Evolutionary conservation across 1,140 invertebrate species (phyloP).

Genomic region (Plutomurus gul): DNA sequence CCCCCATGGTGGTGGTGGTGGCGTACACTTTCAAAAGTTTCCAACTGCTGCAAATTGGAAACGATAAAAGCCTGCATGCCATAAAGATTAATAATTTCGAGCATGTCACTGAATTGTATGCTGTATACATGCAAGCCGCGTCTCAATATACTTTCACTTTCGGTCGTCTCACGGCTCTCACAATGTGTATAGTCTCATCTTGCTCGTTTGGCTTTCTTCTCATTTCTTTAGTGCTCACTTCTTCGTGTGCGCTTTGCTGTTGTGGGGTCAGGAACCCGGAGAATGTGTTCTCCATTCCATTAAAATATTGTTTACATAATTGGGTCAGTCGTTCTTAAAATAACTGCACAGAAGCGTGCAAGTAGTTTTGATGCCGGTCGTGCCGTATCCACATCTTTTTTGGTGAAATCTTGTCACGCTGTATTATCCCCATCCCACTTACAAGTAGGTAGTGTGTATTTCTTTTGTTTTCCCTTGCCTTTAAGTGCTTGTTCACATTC

Average conservation of each 20-base stretch:
- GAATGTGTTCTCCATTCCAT: background rate
- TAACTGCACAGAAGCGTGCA: background rate
- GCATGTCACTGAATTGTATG: too few relatives aligned
- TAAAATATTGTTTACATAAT: background rate
- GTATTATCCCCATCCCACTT: too few relatives aligned
- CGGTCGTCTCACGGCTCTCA: too few relatives aligned
- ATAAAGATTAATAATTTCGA: conserved; percentile 22
- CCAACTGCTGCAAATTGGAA: background rate
- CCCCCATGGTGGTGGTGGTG: too few relatives aligned
- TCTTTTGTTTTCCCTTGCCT: too few relatives aligned
- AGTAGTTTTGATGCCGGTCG: background rate
- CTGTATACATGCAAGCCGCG: too few relatives aligned
- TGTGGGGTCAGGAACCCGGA: background rate
- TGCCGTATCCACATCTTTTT: background rate
- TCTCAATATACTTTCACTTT: too few relatives aligned
- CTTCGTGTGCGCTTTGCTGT: background rate
- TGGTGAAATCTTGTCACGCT: too few relatives aligned
- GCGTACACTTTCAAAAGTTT: too few relatives aligned
- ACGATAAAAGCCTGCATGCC: background rate
- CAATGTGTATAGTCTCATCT: too few relatives aligned
- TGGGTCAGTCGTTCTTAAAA: background rate
- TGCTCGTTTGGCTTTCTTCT: background rate
- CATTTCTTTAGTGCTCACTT: background rate
- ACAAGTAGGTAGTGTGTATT: too few relatives aligned
- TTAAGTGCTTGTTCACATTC: too few relatives aligned